Conservation (phyloP, 2,888 invertebrate species). For the Pristionchus japonicus region DNA sequence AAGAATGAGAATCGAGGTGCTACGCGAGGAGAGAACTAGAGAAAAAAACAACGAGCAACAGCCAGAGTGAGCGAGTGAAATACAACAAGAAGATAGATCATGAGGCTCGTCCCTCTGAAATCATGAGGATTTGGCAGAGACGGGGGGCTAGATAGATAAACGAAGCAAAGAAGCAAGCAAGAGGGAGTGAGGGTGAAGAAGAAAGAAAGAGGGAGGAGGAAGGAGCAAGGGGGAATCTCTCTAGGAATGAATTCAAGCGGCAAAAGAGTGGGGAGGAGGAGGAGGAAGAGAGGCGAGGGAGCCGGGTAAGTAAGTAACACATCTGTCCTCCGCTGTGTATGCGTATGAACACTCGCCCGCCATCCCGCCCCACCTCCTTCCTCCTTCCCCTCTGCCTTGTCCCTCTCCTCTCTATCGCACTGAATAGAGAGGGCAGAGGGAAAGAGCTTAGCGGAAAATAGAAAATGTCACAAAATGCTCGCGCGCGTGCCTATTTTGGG, state of each 20-base stretch:
- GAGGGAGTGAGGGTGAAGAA: not conserved
- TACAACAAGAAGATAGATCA: not conserved
- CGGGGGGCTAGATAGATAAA: not conserved
- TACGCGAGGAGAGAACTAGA: not conserved
- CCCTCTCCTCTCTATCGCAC: not conserved
- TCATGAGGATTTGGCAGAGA: not conserved
- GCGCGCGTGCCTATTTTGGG: not conserved
- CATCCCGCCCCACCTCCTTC: conserved; percentile 7
- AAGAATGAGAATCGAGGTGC: not conserved
- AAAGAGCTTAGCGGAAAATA: not conserved
- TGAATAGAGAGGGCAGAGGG: not conserved
- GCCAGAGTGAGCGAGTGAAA: too few species aligned
- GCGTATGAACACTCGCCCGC: not conserved
- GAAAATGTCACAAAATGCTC: not conserved
- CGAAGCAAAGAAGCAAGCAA: not conserved
- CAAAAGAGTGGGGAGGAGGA: not conserved
- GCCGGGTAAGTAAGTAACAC: conserved; percentile 30
- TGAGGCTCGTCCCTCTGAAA: not conserved
- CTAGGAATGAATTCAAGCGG: conserved; percentile 33
- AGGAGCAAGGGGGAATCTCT: not conserved
- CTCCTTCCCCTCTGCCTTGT: not conserved
- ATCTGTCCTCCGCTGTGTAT: conserved; percentile 15
- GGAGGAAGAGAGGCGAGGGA: not conserved
- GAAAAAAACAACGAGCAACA: not conserved
- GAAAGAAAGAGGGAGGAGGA: conserved; percentile 3